A percentile compares a stretch with the other conserved stretches of the same genome.
Evolutionary conservation across 1,140 invertebrate species (phyloP).

Genomic region (Procambarus virginalis): DNA sequence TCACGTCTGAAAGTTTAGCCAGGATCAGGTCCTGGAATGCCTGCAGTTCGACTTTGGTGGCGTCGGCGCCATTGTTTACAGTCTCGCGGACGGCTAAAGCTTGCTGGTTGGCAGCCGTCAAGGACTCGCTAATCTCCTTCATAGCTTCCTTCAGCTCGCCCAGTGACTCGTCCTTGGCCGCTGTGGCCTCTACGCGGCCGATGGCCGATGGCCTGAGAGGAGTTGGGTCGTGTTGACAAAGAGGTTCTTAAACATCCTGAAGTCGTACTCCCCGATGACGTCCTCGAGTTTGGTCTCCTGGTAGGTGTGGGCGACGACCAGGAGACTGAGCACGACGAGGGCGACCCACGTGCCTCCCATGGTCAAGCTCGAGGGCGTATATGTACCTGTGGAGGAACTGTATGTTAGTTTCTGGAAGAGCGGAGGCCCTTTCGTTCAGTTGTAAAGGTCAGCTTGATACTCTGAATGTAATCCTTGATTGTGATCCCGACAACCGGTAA

Average conservation of each 20-base stretch:
- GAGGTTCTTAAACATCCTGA: slow-evolving; percentile 37
- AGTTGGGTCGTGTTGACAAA: slow-evolving; percentile 40
- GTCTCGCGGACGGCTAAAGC: slow-evolving; percentile 3
- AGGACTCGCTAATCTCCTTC: slow-evolving; percentile 34
- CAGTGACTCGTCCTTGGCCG: slow-evolving; percentile 19
- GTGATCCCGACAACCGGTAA: too few relatives aligned
- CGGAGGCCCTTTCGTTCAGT: background rate
- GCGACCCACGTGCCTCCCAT: background rate
- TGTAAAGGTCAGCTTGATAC: too few relatives aligned
- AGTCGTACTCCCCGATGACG: slow-evolving; percentile 45
- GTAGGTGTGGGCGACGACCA: slow-evolving; percentile 24
- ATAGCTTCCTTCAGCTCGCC: slow-evolving; percentile 6
- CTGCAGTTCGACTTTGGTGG: slow-evolving; percentile 16
- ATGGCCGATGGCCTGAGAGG: slow-evolving; percentile 17
- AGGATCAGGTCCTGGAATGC: slow-evolving; percentile 34
- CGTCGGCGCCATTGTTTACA: slow-evolving; percentile 37
- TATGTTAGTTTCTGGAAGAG: background rate
- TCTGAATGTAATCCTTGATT: too few relatives aligned
- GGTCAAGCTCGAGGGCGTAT: too few relatives aligned
- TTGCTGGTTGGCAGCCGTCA: background rate
- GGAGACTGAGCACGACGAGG: slow-evolving; percentile 30
- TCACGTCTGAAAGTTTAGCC: slow-evolving; percentile 34
- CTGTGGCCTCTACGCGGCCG: background rate
- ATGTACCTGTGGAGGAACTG: background rate
- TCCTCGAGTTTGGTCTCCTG: slow-evolving; percentile 53